Base-by-base conservation (phyloP, 2,113 vertebrate species). In the Abramis brama region DNA sequence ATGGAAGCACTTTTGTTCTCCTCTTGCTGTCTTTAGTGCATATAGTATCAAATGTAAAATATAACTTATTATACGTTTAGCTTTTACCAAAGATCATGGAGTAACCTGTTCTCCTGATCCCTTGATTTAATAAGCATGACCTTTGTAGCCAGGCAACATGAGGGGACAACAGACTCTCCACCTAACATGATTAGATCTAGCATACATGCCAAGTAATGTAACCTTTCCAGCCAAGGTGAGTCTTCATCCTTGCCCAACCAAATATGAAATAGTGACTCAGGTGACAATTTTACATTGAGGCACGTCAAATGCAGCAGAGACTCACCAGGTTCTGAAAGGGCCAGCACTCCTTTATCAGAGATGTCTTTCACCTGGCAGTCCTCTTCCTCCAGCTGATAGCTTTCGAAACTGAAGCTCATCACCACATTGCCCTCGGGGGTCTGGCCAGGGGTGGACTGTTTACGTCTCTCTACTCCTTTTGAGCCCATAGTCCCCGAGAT, bases 331-430 rank as follows among this genome's bases (percentile, higher is more conserved):
- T 98, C 97, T 17, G 95, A 94, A 91, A 97, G 94, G 78, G 96
- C 93, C 52, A 97, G 94, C 50, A 96, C 86, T 0, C 95, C 96
- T 92, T 96, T 95, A 92, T 96, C 94, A 2, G 94, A 96, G 82
- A 93, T 92, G 1, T 94, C 94, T 89, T 95, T 96, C 0, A 90
- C 86, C 59, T 91, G 94, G 84, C 95, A 93, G 83, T 95, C 96
- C 5, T 96, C 96, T 90, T 97, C 97, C 89, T 98, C 97, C 93
- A 97, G 94, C 92, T 96, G 97, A 93, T 97, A 96, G 62, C 96
- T 96, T 92, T 99, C 96, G 0, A 98, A 97, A 92, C 97, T 97
- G 93, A 96, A 98, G 94, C 97, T 98, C 94, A 97, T 96, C 91
- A 97, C 96, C 91, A 97, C 91, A 6, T 96, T 94, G 7, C 96